Percentiles rank a stretch among this genome's conserved stretches.
Conservation (phyloP, 2,797 vertebrate genomes). For the Chaetophractus vellerosus region DNA sequence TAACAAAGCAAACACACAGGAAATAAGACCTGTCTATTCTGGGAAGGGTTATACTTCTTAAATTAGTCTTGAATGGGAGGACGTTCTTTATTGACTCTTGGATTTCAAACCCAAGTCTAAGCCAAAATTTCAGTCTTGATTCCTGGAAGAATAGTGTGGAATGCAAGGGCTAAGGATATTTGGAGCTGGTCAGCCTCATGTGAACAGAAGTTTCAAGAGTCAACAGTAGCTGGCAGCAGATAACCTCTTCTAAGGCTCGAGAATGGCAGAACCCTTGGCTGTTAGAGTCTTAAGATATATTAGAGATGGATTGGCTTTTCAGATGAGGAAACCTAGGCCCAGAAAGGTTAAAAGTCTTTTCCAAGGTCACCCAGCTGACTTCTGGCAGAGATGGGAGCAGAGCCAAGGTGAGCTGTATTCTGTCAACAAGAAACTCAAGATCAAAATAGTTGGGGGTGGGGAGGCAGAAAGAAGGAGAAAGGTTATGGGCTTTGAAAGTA, state of each 20-base stretch:
- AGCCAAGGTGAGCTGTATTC: neutral
- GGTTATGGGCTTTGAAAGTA: neutral
- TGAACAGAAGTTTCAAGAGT: conserved; percentile 68
- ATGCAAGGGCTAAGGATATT: neutral
- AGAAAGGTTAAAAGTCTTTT: neutral
- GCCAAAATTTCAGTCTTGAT: neutral
- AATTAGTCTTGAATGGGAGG: conserved; percentile 5
- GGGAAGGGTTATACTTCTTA: conserved; percentile 3
- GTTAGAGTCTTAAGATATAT: neutral
- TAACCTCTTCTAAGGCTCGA: neutral
- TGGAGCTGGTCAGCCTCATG: neutral
- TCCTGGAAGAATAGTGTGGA: neutral
- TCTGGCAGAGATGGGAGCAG: neutral
- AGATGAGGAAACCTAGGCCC: conserved; percentile 54
- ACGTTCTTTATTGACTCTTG: neutral
- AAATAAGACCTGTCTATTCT: conserved; percentile 44
- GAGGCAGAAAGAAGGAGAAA: neutral
- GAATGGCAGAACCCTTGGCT: neutral
- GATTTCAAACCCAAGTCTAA: conserved; percentile 49
- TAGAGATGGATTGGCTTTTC: neutral
- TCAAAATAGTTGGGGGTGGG: neutral
- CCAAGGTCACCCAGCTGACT: neutral
- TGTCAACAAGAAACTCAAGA: neutral
- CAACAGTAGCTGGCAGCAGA: conserved; percentile 80
- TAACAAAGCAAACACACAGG: conserved; percentile 59